Evolutionary conservation across 2,113 vertebrate genomes (phyloP), one percentile per base, ranked within the genome.

Genomic region (Zingel zingel): DNA sequence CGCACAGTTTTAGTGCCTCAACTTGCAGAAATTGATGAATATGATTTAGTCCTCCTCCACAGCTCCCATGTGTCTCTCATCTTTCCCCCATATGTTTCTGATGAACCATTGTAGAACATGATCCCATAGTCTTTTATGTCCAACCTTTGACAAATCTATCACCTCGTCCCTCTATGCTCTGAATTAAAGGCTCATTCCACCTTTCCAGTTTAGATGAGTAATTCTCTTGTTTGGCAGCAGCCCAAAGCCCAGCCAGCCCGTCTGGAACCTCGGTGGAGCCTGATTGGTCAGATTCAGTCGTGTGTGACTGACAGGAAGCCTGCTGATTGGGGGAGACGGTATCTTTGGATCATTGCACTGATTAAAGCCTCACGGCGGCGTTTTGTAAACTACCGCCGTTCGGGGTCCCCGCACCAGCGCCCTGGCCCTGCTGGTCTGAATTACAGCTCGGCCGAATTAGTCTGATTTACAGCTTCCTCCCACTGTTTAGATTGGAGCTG

Each of bases 401-500:
- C 33, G 65, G 87, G 91, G 89, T 87, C 91, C 86, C 80, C 21
- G 50, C 76, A 43, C 82, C 56, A 85, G 79, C 67, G 79, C 88
- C 72, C 80, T 56, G 71, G 92, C 90, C 91, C 94, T 93, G 93
- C 95, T 96, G 95, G 92, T 96, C 94, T 92, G 93, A 95, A 95
- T 96, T 95, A 96, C 86, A 86, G 90, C 93, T 86, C 56, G 80
- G 86, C 87, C 63, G 81, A 94, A 94, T 95, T 94, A 94, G 93
- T 75, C 79, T 95, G 95, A 96, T 95, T 96, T 96, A 96, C 93
- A 94, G 92, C 95, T 95, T 95, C 95, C 95, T 94, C 92, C 89
- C 53, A 86, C 92, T 95, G 94, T 95, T 95, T 95, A 93, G 93
- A 92, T 92, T 94, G 85, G 75, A 81, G 81, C 76, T 45, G 63